These are phyloP conservation scores for Sarcophaga bullata DNA, from an alignment of 1,140 invertebrate species.

Conservation along the genomic window DNA sequence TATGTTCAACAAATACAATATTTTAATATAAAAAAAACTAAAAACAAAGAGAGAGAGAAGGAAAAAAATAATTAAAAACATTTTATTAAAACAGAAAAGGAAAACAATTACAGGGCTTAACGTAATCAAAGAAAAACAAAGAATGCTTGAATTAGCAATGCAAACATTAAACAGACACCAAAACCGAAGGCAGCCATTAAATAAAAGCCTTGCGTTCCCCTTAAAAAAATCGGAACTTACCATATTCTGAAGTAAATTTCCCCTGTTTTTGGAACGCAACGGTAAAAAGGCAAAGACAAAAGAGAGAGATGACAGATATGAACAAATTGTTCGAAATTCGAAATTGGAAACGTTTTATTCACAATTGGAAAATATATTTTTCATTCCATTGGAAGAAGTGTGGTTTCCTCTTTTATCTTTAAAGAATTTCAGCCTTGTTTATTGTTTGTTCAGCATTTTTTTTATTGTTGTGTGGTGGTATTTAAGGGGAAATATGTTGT, in stretches of 20 bases:
- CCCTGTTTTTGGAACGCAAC: neutral
- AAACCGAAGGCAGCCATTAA: slow-evolving; percentile 34
- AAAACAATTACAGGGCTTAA: neutral
- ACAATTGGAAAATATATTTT: neutral
- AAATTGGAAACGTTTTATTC: slow-evolving; percentile 16
- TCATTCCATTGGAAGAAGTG: too few relatives aligned
- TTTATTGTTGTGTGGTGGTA: too few relatives aligned
- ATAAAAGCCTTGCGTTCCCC: slow-evolving; percentile 15
- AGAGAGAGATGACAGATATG: neutral
- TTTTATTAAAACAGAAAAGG: neutral
- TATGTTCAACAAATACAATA: slow-evolving; percentile 25
- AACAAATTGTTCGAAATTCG: slow-evolving; percentile 28
- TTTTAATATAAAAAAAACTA: too few relatives aligned
- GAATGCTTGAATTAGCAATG: neutral
- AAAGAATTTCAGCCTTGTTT: too few relatives aligned
- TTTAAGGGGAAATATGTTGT: too few relatives aligned
- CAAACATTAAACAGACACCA: neutral
- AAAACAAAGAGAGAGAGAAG: neutral
- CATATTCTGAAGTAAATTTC: neutral
- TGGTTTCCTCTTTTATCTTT: too few relatives aligned
- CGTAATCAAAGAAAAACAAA: neutral
- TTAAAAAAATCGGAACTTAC: neutral
- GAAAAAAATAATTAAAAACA: neutral
- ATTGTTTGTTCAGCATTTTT: too few relatives aligned
- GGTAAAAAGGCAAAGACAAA: neutral